These are phyloP conservation scores for Lophotis ruficrista DNA, from an alignment of 2,113 vertebrate species.

Conservation along the genomic window DNA sequence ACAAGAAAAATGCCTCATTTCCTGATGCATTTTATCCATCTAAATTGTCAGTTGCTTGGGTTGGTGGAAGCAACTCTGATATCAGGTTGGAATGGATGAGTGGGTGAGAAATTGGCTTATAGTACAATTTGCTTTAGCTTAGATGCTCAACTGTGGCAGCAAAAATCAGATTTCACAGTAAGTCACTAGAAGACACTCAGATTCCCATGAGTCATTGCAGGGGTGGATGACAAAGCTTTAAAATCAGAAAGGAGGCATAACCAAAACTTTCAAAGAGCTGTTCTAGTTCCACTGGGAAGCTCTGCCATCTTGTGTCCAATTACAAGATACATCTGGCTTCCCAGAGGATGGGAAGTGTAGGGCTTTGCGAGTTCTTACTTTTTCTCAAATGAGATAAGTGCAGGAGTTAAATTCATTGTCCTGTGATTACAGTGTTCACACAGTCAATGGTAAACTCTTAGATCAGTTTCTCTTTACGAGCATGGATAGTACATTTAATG, in stretches of 20 bases:
- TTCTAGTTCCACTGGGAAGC: neutral
- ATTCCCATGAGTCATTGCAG: neutral
- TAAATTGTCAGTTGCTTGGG: neutral
- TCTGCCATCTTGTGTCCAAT: slow-evolving; percentile 34
- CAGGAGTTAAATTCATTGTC: neutral
- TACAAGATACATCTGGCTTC: neutral
- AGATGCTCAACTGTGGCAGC: neutral
- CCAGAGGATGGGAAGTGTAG: neutral
- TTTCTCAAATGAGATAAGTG: neutral
- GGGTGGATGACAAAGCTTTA: neutral
- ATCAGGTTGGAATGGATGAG: neutral
- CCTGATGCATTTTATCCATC: neutral
- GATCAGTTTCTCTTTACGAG: neutral
- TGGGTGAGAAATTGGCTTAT: neutral
- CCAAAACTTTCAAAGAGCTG: neutral
- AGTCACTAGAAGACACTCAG: neutral
- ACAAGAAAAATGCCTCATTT: neutral
- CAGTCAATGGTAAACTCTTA: neutral
- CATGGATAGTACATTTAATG: neutral
- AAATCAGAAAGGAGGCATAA: neutral
- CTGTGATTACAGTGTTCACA: neutral
- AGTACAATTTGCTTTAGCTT: neutral
- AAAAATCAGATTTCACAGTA: neutral
- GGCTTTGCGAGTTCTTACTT: neutral
- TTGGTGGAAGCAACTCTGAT: neutral